A percentile compares a stretch with the other conserved stretches of the same genome.
These are phyloP conservation scores for Neoseiulus cucumeris DNA, from an alignment of 1,140 invertebrate species.

Conservation along the genomic window DNA sequence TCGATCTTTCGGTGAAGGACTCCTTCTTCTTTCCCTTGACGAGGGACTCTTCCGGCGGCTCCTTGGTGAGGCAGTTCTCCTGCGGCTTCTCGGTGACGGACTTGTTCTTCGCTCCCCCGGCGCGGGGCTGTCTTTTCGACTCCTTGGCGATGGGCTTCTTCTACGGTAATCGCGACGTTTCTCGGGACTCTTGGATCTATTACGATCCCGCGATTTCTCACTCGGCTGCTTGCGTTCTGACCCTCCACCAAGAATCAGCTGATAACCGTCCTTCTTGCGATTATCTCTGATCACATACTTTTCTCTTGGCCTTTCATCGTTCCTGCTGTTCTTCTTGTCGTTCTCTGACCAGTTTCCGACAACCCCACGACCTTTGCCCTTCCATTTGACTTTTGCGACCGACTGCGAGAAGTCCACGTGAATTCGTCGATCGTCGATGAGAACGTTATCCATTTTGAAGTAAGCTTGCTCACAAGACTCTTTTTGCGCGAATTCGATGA, in stretches of 20 bases:
- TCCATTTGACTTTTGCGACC: constrained; percentile 74
- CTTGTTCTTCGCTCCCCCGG: no score
- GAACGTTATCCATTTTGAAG: constrained; percentile 99
- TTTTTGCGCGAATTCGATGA: constrained; percentile 87
- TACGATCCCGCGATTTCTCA: background rate
- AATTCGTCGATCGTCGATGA: constrained; percentile 94
- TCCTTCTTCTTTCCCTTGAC: no score
- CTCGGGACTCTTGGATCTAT: background rate
- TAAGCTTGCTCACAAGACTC: constrained; percentile 92
- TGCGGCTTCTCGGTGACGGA: no score
- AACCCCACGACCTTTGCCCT: constrained; percentile 25
- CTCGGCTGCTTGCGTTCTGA: constrained; percentile 9
- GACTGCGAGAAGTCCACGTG: constrained; percentile 99
- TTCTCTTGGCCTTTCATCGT: background rate
- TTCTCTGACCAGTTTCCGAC: constrained; percentile 20
- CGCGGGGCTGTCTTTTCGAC: no score
- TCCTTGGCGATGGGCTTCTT: no score
- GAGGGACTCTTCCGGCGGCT: no score
- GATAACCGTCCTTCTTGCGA: constrained; percentile 12
- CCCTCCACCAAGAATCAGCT: constrained; percentile 14
- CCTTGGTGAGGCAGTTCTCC: no score
- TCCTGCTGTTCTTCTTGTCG: background rate
- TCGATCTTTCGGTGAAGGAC: no score
- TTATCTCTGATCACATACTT: constrained; percentile 11
- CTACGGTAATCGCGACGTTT: no score